Conservation (phyloP, 1,140 invertebrate genomes). For the Trachymyrmex cornetzi region DNA sequence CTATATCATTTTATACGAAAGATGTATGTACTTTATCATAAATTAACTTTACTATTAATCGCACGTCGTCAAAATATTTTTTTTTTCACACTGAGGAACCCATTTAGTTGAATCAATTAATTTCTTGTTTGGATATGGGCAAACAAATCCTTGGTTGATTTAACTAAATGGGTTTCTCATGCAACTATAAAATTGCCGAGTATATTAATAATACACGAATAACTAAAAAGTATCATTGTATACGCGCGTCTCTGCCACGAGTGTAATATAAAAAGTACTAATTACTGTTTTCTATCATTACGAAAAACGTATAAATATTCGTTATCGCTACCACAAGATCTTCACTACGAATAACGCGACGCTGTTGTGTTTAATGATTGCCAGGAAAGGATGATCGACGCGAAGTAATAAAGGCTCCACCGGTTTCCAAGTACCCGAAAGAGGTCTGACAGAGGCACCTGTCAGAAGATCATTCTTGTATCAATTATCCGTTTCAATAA, state of each 20-base stretch:
- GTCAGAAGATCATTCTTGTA: slow-evolving; percentile 58
- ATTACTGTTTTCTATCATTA: slow-evolving; percentile 19
- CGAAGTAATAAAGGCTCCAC: slow-evolving; percentile 66
- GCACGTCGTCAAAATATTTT: background rate
- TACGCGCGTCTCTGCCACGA: background rate
- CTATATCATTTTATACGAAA: background rate
- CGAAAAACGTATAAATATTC: background rate
- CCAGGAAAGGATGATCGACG: slow-evolving; percentile 71
- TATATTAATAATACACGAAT: background rate
- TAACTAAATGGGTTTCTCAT: too few species aligned
- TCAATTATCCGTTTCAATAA: slow-evolving; percentile 43
- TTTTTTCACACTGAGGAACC: background rate
- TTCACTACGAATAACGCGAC: slow-evolving; percentile 21
- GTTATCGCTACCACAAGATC: background rate
- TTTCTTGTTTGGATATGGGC: too few species aligned
- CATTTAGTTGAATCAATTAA: too few species aligned
- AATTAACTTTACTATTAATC: background rate
- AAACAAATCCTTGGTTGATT: too few species aligned
- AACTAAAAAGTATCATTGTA: background rate
- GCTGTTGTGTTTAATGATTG: slow-evolving; percentile 45
- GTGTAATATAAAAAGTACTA: background rate
- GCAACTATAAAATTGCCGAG: background rate
- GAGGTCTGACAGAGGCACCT: slow-evolving; percentile 72
- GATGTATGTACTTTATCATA: background rate
- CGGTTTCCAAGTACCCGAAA: slow-evolving; percentile 68